Evolutionary conservation across 2,888 invertebrate species (phyloP).

Genomic region (Metellina segmentata): DNA sequence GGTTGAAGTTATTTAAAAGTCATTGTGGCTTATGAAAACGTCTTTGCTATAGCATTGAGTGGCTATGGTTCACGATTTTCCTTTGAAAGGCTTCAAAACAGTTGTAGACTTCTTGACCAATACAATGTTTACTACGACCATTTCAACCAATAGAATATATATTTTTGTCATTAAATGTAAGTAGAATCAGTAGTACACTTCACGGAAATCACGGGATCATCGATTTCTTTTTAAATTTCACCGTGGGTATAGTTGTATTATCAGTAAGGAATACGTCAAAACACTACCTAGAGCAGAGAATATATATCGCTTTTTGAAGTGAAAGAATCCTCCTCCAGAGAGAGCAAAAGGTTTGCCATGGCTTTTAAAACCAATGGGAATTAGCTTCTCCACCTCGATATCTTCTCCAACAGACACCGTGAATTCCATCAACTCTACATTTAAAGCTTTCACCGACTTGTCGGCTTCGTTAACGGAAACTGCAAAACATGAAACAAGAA

Average conservation of each 20-base stretch:
- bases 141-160: too few relatives aligned
- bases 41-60: too few relatives aligned
- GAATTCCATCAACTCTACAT: neutral
- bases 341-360: neutral
- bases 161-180: too few relatives aligned
- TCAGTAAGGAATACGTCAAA: neutral
- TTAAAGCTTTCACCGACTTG: neutral
- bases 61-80: too few relatives aligned
- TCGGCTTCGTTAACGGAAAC: neutral
- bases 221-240: neutral
- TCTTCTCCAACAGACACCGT: neutral
- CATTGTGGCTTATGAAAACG: too few relatives aligned
- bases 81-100: too few relatives aligned
- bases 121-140: too few relatives aligned
- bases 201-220: too few relatives aligned
- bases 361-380: neutral
- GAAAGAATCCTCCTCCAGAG: neutral
- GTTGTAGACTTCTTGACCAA: too few relatives aligned
- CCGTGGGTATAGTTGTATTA: neutral
- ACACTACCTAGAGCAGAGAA: neutral
- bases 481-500: neutral
- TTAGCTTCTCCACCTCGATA: neutral
- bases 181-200: too few relatives aligned
- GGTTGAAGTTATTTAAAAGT: too few relatives aligned
- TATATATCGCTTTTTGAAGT: neutral